Percentiles rank a stretch among this genome's conserved stretches.
Evolutionary conservation across 2,888 invertebrate genomes (phyloP).

Genomic region (Tenthredo livida): DNA sequence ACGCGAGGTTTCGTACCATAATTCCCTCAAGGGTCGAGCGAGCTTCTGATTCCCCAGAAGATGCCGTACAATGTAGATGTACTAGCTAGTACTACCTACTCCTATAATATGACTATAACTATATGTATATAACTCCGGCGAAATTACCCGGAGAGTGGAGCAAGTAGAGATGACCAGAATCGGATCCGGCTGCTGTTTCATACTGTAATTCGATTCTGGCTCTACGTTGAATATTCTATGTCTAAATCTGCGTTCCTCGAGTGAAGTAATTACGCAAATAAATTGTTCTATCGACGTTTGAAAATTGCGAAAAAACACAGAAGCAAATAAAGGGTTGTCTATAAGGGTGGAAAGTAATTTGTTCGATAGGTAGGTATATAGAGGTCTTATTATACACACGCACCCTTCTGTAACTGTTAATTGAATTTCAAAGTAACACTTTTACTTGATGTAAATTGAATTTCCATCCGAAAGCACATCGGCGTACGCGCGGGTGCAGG

Average conservation of each 20-base stretch:
- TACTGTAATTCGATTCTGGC: background rate
- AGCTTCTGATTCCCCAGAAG: background rate
- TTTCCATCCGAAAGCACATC: constrained; percentile 37
- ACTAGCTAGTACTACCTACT: background rate
- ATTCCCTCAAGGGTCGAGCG: constrained; percentile 13
- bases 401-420: constrained; percentile 25
- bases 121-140: background rate
- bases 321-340: background rate
- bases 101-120: background rate
- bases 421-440: constrained; percentile 45
- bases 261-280: background rate
- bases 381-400: background rate
- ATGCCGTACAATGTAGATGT: background rate
- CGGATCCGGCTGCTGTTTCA: background rate
- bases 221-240: background rate
- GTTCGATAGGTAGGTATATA: background rate
- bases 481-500: too few species aligned
- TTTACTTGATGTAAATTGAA: constrained; percentile 40
- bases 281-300: too few species aligned
- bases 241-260: background rate
- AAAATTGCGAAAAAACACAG: too few species aligned
- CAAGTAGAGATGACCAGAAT: background rate
- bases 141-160: background rate
- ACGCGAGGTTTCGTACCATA: constrained; percentile 18
- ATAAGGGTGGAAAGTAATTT: background rate